Conservation (phyloP, 2,797 vertebrate genomes). For the Psittacula echo region DNA sequence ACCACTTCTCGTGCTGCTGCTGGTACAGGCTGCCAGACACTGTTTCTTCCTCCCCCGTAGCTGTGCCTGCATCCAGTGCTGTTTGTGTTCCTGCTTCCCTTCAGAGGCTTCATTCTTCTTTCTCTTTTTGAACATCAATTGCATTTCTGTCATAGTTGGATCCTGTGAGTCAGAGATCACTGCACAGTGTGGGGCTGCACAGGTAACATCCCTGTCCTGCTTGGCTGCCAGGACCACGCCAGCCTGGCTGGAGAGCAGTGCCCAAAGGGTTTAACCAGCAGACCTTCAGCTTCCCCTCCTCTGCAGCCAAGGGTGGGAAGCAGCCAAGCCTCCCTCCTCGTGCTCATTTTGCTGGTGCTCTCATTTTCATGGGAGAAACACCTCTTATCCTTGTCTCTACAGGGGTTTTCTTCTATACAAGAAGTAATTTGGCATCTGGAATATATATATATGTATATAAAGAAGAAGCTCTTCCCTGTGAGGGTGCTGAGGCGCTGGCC, state of each 20-base stretch:
- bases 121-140: background rate
- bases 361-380: background rate
- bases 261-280: background rate
- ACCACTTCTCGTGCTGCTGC: background rate
- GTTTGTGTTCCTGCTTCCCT: background rate
- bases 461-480: background rate
- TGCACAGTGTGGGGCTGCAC: accelerated
- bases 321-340: background rate
- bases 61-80: conserved; percentile 11
- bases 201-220: background rate
- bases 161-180: background rate
- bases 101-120: background rate
- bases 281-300: background rate
- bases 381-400: background rate
- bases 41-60: background rate
- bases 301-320: background rate
- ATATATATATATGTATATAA: background rate
- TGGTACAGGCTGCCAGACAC: background rate
- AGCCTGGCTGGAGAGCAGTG: background rate
- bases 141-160: background rate
- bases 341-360: background rate
- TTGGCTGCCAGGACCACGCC: background rate
- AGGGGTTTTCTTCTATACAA: background rate
- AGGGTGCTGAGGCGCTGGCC: background rate
- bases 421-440: background rate